Percentiles rank a stretch among this genome's conserved stretches.
phyloP scores from a whole-genome alignment of 2,888 invertebrate species.

The Leuctra nigra region DNA sequence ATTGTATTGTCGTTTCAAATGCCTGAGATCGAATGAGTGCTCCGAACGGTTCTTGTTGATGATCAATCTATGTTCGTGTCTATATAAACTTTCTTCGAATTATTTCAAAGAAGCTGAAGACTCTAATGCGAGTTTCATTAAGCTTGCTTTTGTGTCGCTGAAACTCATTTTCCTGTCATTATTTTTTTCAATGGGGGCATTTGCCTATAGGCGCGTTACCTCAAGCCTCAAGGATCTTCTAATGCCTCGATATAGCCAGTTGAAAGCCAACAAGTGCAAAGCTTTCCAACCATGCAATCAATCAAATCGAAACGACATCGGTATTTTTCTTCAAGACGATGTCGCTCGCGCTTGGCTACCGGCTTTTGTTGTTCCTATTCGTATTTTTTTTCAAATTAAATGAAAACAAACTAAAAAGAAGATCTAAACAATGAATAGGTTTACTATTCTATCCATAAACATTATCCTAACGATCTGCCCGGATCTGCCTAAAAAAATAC shows the following conservation, averaged over 20 bases:
- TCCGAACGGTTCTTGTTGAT: no score
- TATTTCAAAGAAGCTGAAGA: slow-evolving; percentile 9
- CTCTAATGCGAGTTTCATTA: slow-evolving; percentile 18
- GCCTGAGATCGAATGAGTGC: no score
- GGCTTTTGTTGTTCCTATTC: slow-evolving; percentile 9
- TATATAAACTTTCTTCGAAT: no score
- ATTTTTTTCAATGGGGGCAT: slow-evolving; percentile 12
- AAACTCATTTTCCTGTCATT: slow-evolving; percentile 17
- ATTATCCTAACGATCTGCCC: no score
- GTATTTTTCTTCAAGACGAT: slow-evolving; percentile 1
- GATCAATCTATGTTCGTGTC: no score
- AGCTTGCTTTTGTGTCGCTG: slow-evolving; percentile 7
- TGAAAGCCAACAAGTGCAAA: not conserved
- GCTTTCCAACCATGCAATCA: not conserved
- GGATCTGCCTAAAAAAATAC: no score
- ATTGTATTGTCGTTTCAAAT: no score
- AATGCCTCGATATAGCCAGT: no score
- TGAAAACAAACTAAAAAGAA: slow-evolving; percentile 5
- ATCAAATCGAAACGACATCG: slow-evolving; percentile 4
- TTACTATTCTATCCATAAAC: not conserved
- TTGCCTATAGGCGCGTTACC: not conserved
- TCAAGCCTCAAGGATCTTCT: not conserved
- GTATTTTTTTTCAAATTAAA: slow-evolving; percentile 2
- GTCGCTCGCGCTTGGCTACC: slow-evolving; percentile 4
- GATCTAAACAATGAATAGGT: not conserved